A percentile compares a stretch with the other conserved stretches of the same genome.
These are phyloP conservation scores for Camponotus pennsylvanicus DNA, from an alignment of 1,140 invertebrate genomes.

Conservation along the genomic window DNA sequence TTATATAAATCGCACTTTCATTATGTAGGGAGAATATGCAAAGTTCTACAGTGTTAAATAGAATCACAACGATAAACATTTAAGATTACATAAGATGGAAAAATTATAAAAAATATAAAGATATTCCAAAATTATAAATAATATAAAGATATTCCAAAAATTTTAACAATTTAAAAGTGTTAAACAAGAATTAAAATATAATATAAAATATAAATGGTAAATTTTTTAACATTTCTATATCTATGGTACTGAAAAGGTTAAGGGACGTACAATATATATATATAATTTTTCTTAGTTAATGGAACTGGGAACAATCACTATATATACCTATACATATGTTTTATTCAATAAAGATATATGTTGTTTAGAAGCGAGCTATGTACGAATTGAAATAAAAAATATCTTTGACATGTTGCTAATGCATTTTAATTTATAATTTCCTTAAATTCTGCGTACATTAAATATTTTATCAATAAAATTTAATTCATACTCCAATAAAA, in stretches of 20 bases:
- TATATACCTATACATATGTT: conserved; percentile 25
- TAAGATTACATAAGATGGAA: background rate
- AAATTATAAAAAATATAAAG: background rate
- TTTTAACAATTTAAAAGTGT: background rate
- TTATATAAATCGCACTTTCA: background rate
- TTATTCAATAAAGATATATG: conserved; percentile 42
- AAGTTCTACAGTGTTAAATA: background rate
- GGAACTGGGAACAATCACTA: conserved; percentile 54
- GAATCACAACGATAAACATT: conserved; percentile 12
- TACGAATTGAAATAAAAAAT: conserved; percentile 56
- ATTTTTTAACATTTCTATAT: conserved; percentile 10
- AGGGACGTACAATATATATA: background rate
- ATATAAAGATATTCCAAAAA: background rate
- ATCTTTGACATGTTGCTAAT: conserved; percentile 52
- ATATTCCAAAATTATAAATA: background rate
- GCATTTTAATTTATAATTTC: background rate
- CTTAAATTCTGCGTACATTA: background rate
- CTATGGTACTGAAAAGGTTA: conserved; percentile 32
- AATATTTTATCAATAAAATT: background rate
- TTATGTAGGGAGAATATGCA: background rate
- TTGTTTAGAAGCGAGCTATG: conserved; percentile 43
- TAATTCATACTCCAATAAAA: background rate
- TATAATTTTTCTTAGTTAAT: conserved; percentile 22
- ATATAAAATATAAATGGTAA: background rate
- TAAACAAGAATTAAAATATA: background rate